Evolutionary conservation across 2,113 vertebrate genomes (phyloP).

Genomic region (Oplegnathus fasciatus): DNA sequence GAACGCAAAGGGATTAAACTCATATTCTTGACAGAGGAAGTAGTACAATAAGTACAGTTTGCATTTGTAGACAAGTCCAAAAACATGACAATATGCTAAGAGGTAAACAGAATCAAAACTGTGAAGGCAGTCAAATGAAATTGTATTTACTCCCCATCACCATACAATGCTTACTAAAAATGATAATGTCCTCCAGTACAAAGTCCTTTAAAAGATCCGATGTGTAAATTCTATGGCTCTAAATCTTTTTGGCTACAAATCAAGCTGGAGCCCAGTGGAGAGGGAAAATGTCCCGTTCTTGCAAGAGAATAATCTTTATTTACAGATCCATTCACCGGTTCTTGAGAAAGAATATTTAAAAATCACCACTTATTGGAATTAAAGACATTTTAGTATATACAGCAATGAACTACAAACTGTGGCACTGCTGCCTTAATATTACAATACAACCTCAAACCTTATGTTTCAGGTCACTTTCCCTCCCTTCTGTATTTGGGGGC

Average conservation of each 20-base stretch:
- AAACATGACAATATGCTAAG: neutral
- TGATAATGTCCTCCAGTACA: conserved; percentile 18
- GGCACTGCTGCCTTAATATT: neutral
- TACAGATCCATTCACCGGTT: neutral
- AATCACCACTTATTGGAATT: neutral
- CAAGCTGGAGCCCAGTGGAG: neutral
- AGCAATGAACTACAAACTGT: neutral
- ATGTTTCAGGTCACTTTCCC: neutral
- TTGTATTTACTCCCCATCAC: neutral
- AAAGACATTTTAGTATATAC: neutral
- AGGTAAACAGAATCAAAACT: neutral
- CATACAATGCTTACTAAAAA: neutral
- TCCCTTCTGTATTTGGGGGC: neutral
- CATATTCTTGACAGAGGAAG: too few species aligned
- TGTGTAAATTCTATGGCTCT: neutral
- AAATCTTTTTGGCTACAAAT: neutral
- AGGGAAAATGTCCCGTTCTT: neutral
- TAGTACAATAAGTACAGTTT: neutral
- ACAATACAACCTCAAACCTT: neutral
- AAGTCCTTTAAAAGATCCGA: conserved; percentile 24
- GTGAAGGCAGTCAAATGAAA: neutral
- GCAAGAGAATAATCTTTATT: neutral
- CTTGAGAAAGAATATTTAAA: neutral
- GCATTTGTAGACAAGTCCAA: neutral
- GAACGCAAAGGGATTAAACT: neutral